Evolutionary conservation across 2,888 invertebrate species (phyloP), one percentile per base, ranked within the genome.

Genomic region (Oegoconia quadripuncta): DNA sequence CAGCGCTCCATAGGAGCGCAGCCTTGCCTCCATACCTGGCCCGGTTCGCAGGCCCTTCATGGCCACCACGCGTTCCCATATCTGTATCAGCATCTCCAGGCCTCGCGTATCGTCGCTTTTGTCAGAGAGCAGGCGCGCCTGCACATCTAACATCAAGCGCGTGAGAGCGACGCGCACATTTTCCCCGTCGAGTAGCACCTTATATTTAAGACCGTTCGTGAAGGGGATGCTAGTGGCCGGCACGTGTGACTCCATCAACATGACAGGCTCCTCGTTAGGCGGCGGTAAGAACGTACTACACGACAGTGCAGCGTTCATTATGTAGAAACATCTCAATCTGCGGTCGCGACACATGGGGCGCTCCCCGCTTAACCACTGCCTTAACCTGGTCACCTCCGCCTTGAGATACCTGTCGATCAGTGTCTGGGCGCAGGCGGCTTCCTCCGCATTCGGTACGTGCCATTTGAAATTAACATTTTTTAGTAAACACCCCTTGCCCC

Each of bases 51-150:
- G 41, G 0, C 74, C 73, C 41, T 70, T 70, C 38, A 70, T 47
- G 23, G 74, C 63, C 8, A 79, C 59, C 3, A 81, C 52, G 89
- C 88, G 86, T 50, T 91, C 91, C 90, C 93, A 94, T 34, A 94
- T 91, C 93, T 93, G 63, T 4, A 83, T 75, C 45, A 81, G 74
- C 87, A 74, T 56, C 62, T 90, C 89, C 28, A 95, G 88, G 45
- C 93, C 92, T 55, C 93, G 92, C 0, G 94, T 95, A 60, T 97
- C 95, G 58, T 96, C 96, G 49, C 94, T 93, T 44, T 91, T 90
- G 36, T 89, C 88, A 5, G 58, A 65, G 37, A 95, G 73, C 73
- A 96, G 84, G 55, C 90, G 89, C 34, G 81, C 88, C 71, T 93
- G 93, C 7, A 95, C 81, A 2, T 84, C 78, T 30, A 90, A 82